Evolutionary conservation across 2,888 invertebrate genomes (phyloP), one percentile per base, ranked within the genome.

Genomic region (Mantis religiosa): DNA sequence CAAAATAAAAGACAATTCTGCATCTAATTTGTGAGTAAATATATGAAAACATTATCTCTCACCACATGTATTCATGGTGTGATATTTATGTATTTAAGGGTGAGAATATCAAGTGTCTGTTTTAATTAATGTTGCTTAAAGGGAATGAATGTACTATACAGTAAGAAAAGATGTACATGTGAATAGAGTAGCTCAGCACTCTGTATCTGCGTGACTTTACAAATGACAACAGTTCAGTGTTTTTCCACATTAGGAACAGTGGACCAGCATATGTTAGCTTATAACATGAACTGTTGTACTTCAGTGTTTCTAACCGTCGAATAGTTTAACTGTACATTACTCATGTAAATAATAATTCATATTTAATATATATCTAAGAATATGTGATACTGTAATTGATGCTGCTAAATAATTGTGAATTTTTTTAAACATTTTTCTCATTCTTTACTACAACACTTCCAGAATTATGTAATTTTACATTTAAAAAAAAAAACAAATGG

Each of bases 361-460:
- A 85, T 88, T 83, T 88, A 88, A 89, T 86, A 89, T 87, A 89
- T 89, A 89, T 88, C 47, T 54, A 89, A 81, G 83, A 89, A 89
- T 54, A 71, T 83, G 85, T 82, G 82, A 83, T 89, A 89, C 83
- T 81, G 28, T 85, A 86, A 87, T 54, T 84, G 47, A 87, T 47
- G 34, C 82, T 87, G 83, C 83, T 41, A 87, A 41, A 84, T 88
- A 84, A 54, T 84, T 88, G 84, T 88, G 71, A 83, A 47, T 83
- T 88, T 87, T 71, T 87, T 88, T 84, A 47, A 71, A n/a, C 28
- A 28, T 84, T 84, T 88, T 84, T 83, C 30, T 41, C 54, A 54
- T 54, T 86, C 54, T n/a, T 86, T 86, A 81, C n/a, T 85, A 85
- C 30, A 30, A 86, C 81, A 86, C 28, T 54, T 28, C 81, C 28